Conservation (phyloP, 2,888 invertebrate species). For the Bhutanitis thaidina region DNA sequence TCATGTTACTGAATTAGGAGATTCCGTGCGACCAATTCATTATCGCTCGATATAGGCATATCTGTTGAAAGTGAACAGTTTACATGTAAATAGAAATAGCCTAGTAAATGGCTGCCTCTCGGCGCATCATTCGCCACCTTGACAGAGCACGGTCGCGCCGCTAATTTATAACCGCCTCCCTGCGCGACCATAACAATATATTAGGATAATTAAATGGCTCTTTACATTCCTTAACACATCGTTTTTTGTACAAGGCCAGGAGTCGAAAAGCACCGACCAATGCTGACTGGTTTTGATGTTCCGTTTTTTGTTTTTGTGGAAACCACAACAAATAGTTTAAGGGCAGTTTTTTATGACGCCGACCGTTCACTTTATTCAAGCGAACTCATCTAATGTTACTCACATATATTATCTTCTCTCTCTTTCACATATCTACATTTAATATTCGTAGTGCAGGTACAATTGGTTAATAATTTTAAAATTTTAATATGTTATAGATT, state of each 20-base stretch:
- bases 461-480: not conserved
- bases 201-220: constrained; percentile 80
- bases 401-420: constrained; percentile 27
- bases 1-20: constrained; percentile 15
- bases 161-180: constrained; percentile 75
- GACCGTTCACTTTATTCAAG: constrained; percentile 64
- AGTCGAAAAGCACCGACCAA: constrained; percentile 75
- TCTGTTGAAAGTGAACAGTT: not conserved
- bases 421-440: constrained; percentile 22
- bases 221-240: constrained; percentile 79
- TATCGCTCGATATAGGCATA: not conserved
- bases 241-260: constrained; percentile 71
- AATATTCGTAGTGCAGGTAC: not conserved
- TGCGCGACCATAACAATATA: constrained; percentile 76
- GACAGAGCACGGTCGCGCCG: constrained; percentile 42
- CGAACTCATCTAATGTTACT: constrained; percentile 39
- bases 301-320: constrained; percentile 67
- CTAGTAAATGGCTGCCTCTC: constrained; percentile 25
- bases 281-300: constrained; percentile 74
- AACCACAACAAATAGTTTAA: constrained; percentile 76
- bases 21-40: not conserved
- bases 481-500: not conserved
- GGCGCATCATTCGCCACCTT: constrained; percentile 58
- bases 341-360: constrained; percentile 66
- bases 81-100: constrained; percentile 12